Conservation (phyloP, 2,797 vertebrate genomes). For the Falco berigora region DNA sequence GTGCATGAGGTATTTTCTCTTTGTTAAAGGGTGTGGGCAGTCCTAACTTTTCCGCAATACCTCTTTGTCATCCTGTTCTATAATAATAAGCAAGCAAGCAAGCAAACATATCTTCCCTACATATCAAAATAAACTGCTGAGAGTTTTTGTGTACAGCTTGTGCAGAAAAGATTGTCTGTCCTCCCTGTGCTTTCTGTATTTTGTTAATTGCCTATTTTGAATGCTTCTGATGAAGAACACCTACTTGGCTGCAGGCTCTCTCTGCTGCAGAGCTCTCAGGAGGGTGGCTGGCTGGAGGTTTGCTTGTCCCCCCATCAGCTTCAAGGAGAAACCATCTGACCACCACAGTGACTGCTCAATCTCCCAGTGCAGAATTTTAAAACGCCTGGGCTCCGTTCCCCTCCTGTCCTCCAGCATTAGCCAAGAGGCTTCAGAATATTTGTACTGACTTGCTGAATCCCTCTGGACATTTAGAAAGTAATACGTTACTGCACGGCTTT, state of each 20-base stretch:
- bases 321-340: background rate
- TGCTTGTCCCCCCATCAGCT: background rate
- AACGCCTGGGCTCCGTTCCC: background rate
- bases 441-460: background rate
- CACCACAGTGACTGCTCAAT: background rate
- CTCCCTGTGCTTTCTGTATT: background rate
- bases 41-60: background rate
- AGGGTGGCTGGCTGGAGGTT: background rate
- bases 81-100: background rate
- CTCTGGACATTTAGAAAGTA: background rate
- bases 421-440: background rate
- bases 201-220: background rate
- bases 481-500: background rate
- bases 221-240: background rate
- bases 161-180: background rate
- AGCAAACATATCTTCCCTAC: background rate
- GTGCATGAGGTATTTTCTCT: background rate
- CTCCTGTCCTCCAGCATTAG: background rate
- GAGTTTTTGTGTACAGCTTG: background rate
- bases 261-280: background rate
- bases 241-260: background rate
- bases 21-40: background rate
- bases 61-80: background rate
- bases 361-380: background rate
- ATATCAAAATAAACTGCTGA: background rate